Conservation (phyloP, 2,113 vertebrate genomes). For the Noctilio leporinus region DNA sequence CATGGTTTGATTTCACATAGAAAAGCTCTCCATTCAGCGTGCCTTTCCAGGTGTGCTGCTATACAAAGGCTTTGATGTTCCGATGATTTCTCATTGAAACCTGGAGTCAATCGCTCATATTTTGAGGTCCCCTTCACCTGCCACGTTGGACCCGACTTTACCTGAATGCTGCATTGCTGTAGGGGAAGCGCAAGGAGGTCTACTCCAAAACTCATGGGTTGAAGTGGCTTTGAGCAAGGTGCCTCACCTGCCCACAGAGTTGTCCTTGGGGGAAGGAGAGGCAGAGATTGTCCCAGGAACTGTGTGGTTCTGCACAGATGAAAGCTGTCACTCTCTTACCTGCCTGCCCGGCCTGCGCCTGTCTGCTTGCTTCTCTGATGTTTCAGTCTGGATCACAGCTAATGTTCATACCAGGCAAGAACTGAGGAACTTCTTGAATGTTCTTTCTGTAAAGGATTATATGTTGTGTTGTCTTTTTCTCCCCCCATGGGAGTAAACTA, state of each 20-base stretch:
- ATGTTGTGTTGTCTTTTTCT: background rate
- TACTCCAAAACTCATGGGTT: background rate
- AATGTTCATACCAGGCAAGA: background rate
- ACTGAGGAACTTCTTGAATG: background rate
- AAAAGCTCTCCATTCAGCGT: slow-evolving; percentile 11
- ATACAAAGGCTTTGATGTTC: slow-evolving; percentile 36
- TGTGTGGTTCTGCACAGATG: background rate
- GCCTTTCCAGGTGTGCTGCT: slow-evolving; percentile 53
- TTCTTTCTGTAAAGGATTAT: background rate
- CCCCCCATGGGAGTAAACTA: background rate
- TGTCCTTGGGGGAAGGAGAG: background rate
- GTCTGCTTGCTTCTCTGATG: background rate
- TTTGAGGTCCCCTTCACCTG: background rate
- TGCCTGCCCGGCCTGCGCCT: background rate
- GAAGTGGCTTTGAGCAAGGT: background rate
- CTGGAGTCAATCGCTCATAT: background rate
- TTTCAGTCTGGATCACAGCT: background rate
- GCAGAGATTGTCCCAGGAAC: background rate
- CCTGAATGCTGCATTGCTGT: accelerated
- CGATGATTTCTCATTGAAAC: slow-evolving; percentile 57
- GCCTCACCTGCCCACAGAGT: background rate
- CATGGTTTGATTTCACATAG: slow-evolving; percentile 24
- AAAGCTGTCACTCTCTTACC: background rate
- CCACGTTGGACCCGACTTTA: background rate
- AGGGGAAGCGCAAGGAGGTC: background rate